Evolutionary conservation across 2,888 invertebrate genomes (phyloP), one percentile per base, ranked within the genome.

Genomic region (Ommatoiulus sabulosus): DNA sequence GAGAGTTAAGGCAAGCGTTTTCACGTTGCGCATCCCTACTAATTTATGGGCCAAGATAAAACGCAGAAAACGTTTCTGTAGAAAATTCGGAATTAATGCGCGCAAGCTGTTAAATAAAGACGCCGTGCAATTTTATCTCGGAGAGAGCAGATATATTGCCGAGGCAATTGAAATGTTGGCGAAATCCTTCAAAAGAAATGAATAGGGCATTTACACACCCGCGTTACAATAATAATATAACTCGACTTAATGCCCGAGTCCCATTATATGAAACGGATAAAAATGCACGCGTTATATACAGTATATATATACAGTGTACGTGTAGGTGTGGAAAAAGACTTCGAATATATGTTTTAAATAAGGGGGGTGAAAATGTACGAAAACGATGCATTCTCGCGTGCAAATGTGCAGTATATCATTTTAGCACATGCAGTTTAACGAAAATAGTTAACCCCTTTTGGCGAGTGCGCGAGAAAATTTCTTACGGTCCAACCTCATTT

Each of bases 91-190:
- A 72, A 72, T 72, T 72, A 24, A 72, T 72, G 72, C 8, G 72
- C 72, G 24, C 72, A 72, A 72, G 72, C 72, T 72, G 72, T 72
- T 72, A 72, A 72, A 72, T 72, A 72, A 72, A 72, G 72, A 72
- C 72, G 72, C 72, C 72, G 24, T n/a, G n/a, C n/a, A 72, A 8
- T 20, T 72, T 72, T 72, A 72, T 72, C 72, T 72, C 8, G 72
- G 72, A 6, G 6, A 2, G 24, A 72, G 24, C 24, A 20, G 72
- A 72, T 72, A 72, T 20, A 72, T 72, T n/a, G 63, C 17, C 63
- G 3, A n/a, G 17, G 63, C 72, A 72, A 72, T 72, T 72, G 72
- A 72, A 72, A 72, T 72, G 72, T 20, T 24, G 24, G n/a, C 72
- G 24, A 72, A 63, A 72, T 72, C 72, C 72, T 24, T 24, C 72